Evolutionary conservation across 1,140 invertebrate genomes (phyloP).

Genomic region (Drosophila mayri): DNA sequence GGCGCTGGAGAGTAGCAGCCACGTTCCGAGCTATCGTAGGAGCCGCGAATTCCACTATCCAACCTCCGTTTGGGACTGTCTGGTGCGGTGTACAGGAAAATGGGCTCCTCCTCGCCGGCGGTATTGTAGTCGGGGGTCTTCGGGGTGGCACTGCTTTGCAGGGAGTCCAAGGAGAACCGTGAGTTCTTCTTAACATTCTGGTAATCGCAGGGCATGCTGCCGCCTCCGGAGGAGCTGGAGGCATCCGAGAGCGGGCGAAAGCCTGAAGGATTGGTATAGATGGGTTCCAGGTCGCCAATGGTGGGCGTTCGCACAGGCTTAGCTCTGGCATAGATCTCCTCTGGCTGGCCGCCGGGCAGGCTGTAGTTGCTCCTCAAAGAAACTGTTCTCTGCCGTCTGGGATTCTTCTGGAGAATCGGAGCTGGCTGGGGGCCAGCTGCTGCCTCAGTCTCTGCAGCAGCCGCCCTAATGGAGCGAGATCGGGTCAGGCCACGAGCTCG

Average conservation of each 20-base stretch:
- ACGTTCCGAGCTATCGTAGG: slow-evolving; percentile 74
- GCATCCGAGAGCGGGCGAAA: slow-evolving; percentile 80
- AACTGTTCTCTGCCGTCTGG: slow-evolving; percentile 54
- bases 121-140: slow-evolving; percentile 82
- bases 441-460: slow-evolving; percentile 69
- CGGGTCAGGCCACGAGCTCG: slow-evolving; percentile 86
- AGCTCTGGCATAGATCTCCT: slow-evolving; percentile 73
- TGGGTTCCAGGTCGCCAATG: slow-evolving; percentile 73
- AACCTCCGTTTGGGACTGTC: slow-evolving; percentile 72
- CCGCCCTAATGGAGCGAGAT: slow-evolving; percentile 85
- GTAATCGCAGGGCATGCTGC: slow-evolving; percentile 78
- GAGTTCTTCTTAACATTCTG: slow-evolving; percentile 81
- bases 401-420: slow-evolving; percentile 23
- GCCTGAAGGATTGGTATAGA: slow-evolving; percentile 61
- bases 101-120: slow-evolving; percentile 78
- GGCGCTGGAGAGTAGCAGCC: slow-evolving; percentile 72
- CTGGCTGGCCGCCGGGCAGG: slow-evolving; percentile 44
- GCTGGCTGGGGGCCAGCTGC: slow-evolving; percentile 38
- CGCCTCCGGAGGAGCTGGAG: slow-evolving; percentile 74
- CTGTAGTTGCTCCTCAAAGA: slow-evolving; percentile 76
- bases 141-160: slow-evolving; percentile 79
- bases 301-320: slow-evolving; percentile 79
- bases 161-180: slow-evolving; percentile 77
- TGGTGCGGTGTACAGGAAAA: slow-evolving; percentile 81
- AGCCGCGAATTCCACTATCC: slow-evolving; percentile 74